These are phyloP conservation scores for Papilio demoleus DNA, from an alignment of 2,888 invertebrate genomes.

Conservation along the genomic window DNA sequence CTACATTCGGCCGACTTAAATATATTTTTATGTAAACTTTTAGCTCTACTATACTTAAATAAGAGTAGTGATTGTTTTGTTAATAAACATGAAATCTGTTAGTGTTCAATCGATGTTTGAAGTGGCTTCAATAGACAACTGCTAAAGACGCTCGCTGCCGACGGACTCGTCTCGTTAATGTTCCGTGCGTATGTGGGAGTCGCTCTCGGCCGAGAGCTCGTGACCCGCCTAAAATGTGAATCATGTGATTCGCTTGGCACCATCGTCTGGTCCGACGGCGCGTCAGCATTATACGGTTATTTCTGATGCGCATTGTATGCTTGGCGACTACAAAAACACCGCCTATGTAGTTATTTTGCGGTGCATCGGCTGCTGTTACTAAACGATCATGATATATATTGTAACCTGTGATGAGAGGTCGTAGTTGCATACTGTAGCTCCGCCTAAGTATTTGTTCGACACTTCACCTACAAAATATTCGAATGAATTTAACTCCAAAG, in stretches of 20 bases:
- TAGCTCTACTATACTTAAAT: not conserved
- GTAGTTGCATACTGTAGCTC: not conserved
- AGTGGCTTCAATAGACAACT: not conserved
- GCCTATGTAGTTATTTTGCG: slow-evolving; percentile 20
- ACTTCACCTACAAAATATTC: slow-evolving; percentile 9
- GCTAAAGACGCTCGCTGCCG: slow-evolving; percentile 29
- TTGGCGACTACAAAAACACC: slow-evolving; percentile 63
- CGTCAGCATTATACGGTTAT: slow-evolving; percentile 70
- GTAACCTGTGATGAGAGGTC: too few relatives aligned
- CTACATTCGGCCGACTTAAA: slow-evolving; percentile 43
- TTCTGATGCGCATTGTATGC: slow-evolving; percentile 65
- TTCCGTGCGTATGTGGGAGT: slow-evolving; percentile 56
- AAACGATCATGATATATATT: too few relatives aligned
- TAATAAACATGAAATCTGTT: not conserved
- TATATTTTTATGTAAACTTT: not conserved
- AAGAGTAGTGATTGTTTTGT: not conserved
- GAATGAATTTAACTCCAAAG: too few relatives aligned
- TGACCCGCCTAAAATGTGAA: slow-evolving; percentile 75
- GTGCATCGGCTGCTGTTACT: slow-evolving; percentile 21
- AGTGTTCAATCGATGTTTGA: slow-evolving; percentile 2
- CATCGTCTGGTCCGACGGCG: slow-evolving; percentile 65
- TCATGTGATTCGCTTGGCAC: slow-evolving; percentile 80
- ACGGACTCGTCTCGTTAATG: slow-evolving; percentile 34
- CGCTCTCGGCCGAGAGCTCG: slow-evolving; percentile 71
- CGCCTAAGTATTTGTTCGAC: not conserved